These are phyloP conservation scores for Dasyornis broadbenti DNA, from an alignment of 2,113 vertebrate species.

Conservation along the genomic window DNA sequence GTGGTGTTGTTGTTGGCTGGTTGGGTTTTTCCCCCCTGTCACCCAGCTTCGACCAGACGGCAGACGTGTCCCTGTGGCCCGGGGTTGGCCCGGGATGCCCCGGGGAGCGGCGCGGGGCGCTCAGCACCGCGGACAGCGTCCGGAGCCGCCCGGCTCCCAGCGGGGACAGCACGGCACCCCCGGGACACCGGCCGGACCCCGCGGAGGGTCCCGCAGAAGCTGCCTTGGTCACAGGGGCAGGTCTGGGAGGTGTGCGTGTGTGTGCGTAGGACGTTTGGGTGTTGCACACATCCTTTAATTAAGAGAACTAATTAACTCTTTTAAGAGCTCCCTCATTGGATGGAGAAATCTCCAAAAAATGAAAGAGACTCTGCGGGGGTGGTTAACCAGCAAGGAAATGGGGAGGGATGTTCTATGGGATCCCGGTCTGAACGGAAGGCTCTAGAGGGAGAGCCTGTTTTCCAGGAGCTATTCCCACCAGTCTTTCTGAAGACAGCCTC, in stretches of 20 bases:
- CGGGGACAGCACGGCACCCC: neutral
- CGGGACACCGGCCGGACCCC: neutral
- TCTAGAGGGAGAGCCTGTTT: neutral
- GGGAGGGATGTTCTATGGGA: neutral
- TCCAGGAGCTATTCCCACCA: neutral
- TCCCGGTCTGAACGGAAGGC: neutral
- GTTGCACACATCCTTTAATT: neutral
- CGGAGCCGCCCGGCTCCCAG: neutral
- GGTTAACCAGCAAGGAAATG: neutral
- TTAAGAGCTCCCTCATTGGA: neutral
- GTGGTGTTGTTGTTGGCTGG: too few relatives aligned
- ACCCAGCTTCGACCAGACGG: neutral
- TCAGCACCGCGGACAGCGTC: conserved; percentile 41
- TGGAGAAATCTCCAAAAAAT: neutral
- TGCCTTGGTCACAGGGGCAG: neutral
- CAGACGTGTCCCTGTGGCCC: rapidly evolving
- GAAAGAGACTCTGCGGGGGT: rapidly evolving
- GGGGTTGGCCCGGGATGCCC: neutral
- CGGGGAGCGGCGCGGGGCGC: neutral
- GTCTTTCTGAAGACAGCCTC: neutral
- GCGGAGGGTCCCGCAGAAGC: neutral
- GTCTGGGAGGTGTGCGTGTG: neutral
- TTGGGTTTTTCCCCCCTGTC: neutral
- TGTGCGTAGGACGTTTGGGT: too few relatives aligned
- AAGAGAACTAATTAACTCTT: neutral